Conservation (phyloP, 1,140 invertebrate species). For the Arctopsyche grandis region DNA sequence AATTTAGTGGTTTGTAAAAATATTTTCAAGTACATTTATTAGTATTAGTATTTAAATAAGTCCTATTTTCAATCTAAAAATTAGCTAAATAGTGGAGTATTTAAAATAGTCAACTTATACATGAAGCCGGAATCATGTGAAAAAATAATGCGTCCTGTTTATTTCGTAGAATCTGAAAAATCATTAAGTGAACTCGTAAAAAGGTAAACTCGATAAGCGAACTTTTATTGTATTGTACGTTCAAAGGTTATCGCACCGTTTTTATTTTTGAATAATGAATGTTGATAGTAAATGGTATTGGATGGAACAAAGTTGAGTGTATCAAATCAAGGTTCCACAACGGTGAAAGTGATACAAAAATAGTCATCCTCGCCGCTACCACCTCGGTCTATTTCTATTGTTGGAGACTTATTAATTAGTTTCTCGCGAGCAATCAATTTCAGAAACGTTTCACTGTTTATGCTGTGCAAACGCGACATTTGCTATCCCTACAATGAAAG, state of each 20-base stretch:
- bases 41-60: no score
- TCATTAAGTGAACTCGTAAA: no score
- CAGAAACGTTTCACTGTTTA: neutral
- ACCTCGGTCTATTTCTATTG: neutral
- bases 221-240: no score
- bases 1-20: no score
- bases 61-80: no score
- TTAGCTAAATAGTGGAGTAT: no score
- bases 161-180: no score
- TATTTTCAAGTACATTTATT: no score
- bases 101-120: no score
- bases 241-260: neutral
- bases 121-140: no score
- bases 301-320: neutral
- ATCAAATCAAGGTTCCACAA: neutral
- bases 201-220: no score
- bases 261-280: neutral
- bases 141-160: neutral
- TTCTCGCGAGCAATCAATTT: neutral
- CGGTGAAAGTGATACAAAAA: conserved; percentile 32
- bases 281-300: neutral
- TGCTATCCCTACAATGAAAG: neutral
- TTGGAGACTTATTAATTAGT: neutral
- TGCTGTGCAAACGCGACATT: no score
- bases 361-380: conserved; percentile 16